Conservation (phyloP, 2,888 invertebrate genomes). For the Seira musarum region DNA sequence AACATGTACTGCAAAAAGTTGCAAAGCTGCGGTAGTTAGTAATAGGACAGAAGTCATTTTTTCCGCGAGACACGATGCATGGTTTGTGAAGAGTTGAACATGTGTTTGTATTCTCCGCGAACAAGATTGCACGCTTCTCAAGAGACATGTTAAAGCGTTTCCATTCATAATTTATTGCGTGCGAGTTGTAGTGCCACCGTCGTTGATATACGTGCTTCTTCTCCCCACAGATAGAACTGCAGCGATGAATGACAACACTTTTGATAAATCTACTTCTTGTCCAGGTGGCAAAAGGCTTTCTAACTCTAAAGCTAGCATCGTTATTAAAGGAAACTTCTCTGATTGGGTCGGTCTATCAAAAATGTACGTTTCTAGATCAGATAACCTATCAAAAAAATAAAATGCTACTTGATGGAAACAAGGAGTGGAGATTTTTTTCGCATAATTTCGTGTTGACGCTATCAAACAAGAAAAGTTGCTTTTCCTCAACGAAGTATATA, state of each 20-base stretch:
- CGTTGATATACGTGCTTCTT: not conserved
- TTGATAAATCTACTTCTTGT: too few relatives aligned
- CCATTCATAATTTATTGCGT: conserved; percentile 21
- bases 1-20: not conserved
- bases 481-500: conserved; percentile 1
- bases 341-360: too few relatives aligned
- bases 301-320: too few relatives aligned
- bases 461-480: conserved; percentile 31
- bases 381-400: too few relatives aligned
- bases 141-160: conserved; percentile 2
- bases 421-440: too few relatives aligned
- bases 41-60: not conserved
- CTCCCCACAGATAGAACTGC: too few relatives aligned
- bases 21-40: too few relatives aligned
- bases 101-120: not conserved
- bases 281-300: too few relatives aligned
- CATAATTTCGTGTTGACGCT: not conserved
- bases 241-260: too few relatives aligned
- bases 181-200: conserved; percentile 3
- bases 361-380: too few relatives aligned
- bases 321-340: too few relatives aligned
- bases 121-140: not conserved
- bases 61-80: not conserved
- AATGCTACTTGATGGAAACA: too few relatives aligned
- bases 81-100: not conserved